Evolutionary conservation across 1,140 invertebrate genomes (phyloP).

Genomic region (Drosophila teissieri): DNA sequence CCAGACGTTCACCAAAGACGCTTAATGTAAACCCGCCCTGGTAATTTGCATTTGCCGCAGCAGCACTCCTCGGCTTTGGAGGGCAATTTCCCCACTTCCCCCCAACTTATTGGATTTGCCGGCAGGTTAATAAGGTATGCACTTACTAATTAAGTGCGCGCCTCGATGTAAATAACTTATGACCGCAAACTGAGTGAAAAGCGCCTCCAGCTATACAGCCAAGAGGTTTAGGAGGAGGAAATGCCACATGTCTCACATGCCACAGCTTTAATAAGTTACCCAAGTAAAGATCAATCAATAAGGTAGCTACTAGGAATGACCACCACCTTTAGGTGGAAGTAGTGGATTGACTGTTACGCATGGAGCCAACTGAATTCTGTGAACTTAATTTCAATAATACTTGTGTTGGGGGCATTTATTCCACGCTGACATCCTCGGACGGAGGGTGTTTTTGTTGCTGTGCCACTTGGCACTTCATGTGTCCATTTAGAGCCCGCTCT

Average conservation of each 20-base stretch:
- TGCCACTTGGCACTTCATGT: constrained; percentile 61
- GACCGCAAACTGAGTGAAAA: constrained; percentile 28
- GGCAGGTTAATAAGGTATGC: constrained; percentile 73
- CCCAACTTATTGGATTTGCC: constrained; percentile 74
- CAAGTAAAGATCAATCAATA: no score
- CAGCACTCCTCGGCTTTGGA: not conserved
- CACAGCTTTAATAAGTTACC: not conserved
- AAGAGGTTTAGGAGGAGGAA: constrained; percentile 14
- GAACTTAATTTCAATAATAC: no score
- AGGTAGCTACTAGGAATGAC: no score
- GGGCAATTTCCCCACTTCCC: constrained; percentile 19
- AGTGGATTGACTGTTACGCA: no score
- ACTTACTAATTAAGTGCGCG: constrained; percentile 67
- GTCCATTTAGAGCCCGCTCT: constrained; percentile 41
- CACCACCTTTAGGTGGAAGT: no score
- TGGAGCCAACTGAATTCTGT: no score
- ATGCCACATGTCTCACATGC: not conserved
- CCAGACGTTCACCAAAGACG: constrained; percentile 35
- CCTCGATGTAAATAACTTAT: constrained; percentile 49
- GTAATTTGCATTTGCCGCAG: constrained; percentile 58
- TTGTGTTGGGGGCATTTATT: constrained; percentile 29
- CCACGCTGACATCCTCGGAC: constrained; percentile 31
- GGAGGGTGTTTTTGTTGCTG: constrained; percentile 28
- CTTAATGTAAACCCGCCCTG: constrained; percentile 23
- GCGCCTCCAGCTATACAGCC: constrained; percentile 35